A percentile compares a stretch with the other conserved stretches of the same genome.
Evolutionary conservation across 2,888 invertebrate species (phyloP).

Genomic region (Drosophila seclusa): DNA sequence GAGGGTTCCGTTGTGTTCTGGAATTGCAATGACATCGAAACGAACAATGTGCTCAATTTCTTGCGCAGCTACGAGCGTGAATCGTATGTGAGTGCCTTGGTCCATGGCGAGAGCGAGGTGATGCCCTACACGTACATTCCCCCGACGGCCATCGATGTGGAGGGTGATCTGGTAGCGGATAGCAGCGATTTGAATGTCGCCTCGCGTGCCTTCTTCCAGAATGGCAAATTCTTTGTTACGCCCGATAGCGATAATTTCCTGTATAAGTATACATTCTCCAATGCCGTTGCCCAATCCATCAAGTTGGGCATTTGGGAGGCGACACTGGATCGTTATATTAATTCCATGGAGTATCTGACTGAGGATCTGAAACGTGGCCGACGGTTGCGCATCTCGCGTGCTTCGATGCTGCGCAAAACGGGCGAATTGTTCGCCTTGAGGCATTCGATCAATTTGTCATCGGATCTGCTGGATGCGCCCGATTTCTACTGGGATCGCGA

Average conservation of each 20-base stretch:
- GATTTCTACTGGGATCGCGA: slow-evolving; percentile 99
- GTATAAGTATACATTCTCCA: slow-evolving; percentile 97
- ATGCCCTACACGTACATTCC: slow-evolving; percentile 91
- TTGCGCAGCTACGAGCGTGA: slow-evolving; percentile 89
- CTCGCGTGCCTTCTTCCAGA: slow-evolving; percentile 82
- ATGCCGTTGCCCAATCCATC: slow-evolving; percentile 96
- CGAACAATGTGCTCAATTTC: slow-evolving; percentile 91
- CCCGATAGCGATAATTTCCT: slow-evolving; percentile 87
- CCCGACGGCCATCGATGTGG: slow-evolving; percentile 78
- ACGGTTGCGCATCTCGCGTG: slow-evolving; percentile 87
- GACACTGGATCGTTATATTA: slow-evolving; percentile 92
- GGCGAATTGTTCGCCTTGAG: slow-evolving; percentile 95
- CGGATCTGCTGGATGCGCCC: slow-evolving; percentile 96
- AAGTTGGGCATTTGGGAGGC: slow-evolving; percentile 98
- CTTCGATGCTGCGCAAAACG: slow-evolving; percentile 89
- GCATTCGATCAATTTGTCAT: slow-evolving; percentile 96
- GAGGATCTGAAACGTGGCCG: slow-evolving; percentile 91
- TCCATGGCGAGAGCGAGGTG: slow-evolving; percentile 92
- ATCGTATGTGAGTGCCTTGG: slow-evolving; percentile 88
- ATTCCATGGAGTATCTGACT: slow-evolving; percentile 92
- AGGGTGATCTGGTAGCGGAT: slow-evolving; percentile 82
- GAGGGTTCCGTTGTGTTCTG: slow-evolving; percentile 96
- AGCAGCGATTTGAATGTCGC: slow-evolving; percentile 78
- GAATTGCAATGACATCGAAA: slow-evolving; percentile 94
- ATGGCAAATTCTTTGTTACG: slow-evolving; percentile 83